Evolutionary conservation across 2,888 invertebrate genomes (phyloP), one percentile per base, ranked within the genome.

Genomic region (Crocallis elinguaria): DNA sequence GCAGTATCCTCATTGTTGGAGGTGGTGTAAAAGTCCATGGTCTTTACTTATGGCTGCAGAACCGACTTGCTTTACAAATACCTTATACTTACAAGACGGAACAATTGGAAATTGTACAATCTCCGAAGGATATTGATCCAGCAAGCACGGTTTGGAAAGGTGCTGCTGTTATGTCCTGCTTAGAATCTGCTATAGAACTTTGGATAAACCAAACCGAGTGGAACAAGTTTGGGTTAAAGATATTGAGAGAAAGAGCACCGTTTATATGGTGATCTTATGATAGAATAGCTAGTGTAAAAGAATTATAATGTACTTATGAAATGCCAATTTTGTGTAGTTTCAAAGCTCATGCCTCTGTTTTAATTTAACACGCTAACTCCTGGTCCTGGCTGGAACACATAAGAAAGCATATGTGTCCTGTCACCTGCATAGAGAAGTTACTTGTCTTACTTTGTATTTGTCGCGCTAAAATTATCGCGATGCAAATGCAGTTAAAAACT

Each of bases 91-190:
- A 95, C 73, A 93, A 96, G 79, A 94, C 95, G 90, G 95, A 97
- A 74, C 95, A 96, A 86, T 84, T 97, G 68, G 98, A 98, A 80
- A 97, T 98, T 48, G 96, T 98, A 35, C 97, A 96, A 0, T 95
- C 96, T 59, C 97, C 97, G 0, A 97, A 98, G 82, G 98, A 98
- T 71, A 96, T 98, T 92, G 98, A 98, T 82, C 96, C 98, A 0
- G 94, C 96, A 1, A 95, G 96, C 90, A 96, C 97, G 0, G 94
- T 96, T 0, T 98, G 98, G 98, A 98, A 98, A 81, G 98, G 98
- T 0, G 98, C 98, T 0, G 96, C 98, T 0, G 96, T 98, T 7
- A 94, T 98, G 93, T 97, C 98, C 0, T 97, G 98, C 69, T 84
- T 98, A 52, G 98, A 98, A 78, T 97, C 98, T 0, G 97, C 98